These are phyloP conservation scores for Nomada ruficornis DNA, from an alignment of 2,888 invertebrate species.

Conservation along the genomic window DNA sequence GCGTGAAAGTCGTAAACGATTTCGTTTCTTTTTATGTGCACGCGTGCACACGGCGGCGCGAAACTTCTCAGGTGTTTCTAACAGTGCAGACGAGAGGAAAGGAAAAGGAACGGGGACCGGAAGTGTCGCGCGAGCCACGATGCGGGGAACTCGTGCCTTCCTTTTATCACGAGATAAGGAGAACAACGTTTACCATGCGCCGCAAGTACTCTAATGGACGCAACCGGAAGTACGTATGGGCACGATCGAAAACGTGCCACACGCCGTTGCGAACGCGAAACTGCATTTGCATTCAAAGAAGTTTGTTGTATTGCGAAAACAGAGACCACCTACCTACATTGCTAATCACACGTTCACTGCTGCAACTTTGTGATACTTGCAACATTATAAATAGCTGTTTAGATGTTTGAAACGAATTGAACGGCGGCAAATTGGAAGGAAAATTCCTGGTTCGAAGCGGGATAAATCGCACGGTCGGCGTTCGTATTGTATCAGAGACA, in stretches of 20 bases:
- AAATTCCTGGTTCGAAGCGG: background rate
- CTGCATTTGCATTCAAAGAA: background rate
- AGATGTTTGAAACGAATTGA: no score
- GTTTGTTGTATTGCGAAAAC: background rate
- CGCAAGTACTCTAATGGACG: constrained; percentile 45
- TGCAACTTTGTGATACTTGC: no score
- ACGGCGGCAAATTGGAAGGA: background rate
- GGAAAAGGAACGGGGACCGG: constrained; percentile 57
- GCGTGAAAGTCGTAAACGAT: constrained; percentile 60
- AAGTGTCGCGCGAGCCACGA: constrained; percentile 65
- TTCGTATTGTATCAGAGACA: background rate
- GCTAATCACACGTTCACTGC: no score
- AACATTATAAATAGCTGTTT: no score
- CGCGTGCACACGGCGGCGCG: constrained; percentile 33
- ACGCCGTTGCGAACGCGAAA: constrained; percentile 34
- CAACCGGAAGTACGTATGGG: constrained; percentile 56
- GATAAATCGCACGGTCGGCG: background rate
- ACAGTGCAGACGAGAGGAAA: constrained; percentile 49
- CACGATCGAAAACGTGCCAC: constrained; percentile 39
- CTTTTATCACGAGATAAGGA: constrained; percentile 65
- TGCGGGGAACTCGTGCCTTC: constrained; percentile 60
- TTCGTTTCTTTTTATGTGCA: constrained; percentile 13
- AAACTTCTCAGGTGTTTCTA: constrained; percentile 32
- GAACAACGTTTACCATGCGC: constrained; percentile 59
- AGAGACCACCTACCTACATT: no score